Percentiles rank a stretch among this genome's conserved stretches.
Conservation (phyloP, 2,797 vertebrate genomes). For the Myiothlypis chrysogaster region DNA sequence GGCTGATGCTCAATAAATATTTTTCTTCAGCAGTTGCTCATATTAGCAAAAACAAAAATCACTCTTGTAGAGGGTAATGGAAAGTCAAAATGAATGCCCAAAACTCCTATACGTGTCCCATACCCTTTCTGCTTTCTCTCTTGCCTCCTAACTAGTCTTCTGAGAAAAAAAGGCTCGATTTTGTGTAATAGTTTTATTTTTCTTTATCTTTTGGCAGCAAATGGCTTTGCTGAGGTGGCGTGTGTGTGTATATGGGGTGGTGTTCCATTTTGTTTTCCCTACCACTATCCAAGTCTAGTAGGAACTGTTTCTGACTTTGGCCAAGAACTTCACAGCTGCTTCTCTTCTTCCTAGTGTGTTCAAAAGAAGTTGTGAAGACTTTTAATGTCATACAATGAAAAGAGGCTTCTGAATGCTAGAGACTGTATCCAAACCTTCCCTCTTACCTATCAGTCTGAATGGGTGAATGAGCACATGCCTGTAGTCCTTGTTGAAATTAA, state of each 20-base stretch:
- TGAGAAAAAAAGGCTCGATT: not conserved
- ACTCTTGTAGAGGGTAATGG: not conserved
- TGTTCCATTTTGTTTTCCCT: not conserved
- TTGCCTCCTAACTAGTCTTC: not conserved
- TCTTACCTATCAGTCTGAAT: not conserved
- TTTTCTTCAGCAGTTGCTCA: not conserved
- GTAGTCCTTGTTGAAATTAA: not conserved
- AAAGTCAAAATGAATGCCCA: not conserved
- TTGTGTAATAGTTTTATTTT: not conserved
- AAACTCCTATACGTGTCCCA: rapidly evolving
- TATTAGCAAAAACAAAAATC: not conserved
- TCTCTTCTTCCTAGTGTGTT: not conserved
- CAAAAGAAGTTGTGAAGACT: not conserved
- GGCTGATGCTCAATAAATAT: not conserved
- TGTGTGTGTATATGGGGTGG: not conserved
- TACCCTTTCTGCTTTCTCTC: not conserved
- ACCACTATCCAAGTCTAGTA: not conserved
- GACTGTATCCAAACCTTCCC: not conserved
- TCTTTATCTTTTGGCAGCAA: not conserved
- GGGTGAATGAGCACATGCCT: not conserved
- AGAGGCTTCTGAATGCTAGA: not conserved
- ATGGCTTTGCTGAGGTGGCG: not conserved
- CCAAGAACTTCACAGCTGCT: not conserved
- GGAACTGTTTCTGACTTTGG: not conserved
- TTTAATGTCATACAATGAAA: not conserved